phyloP scores from a whole-genome alignment of 2,888 invertebrate genomes.

The Troides aeacus region DNA sequence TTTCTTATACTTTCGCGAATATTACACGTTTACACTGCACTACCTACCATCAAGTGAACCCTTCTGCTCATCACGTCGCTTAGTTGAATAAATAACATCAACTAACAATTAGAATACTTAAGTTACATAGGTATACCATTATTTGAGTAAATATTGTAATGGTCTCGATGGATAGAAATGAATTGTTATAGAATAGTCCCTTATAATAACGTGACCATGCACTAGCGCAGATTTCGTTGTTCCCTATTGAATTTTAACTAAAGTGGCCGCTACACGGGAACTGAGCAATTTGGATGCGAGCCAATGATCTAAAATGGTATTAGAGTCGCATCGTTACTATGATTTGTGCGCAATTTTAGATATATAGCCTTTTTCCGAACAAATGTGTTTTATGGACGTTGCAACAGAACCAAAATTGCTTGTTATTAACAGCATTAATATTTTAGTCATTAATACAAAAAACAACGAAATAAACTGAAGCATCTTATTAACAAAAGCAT shows the following conservation, averaged over 20 bases:
- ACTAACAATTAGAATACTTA: neutral
- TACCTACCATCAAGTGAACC: too few species aligned
- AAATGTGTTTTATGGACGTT: slow-evolving; percentile 8
- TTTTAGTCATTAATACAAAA: too few species aligned
- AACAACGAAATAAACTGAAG: too few species aligned
- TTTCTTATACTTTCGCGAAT: too few species aligned
- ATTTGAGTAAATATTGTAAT: too few species aligned
- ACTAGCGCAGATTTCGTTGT: slow-evolving; percentile 37
- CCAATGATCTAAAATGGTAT: slow-evolving; percentile 28
- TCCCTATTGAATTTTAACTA: slow-evolving; percentile 50
- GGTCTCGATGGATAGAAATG: slow-evolving; percentile 2
- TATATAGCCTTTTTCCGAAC: slow-evolving; percentile 21
- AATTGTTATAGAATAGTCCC: slow-evolving; percentile 30
- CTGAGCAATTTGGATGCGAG: slow-evolving; percentile 35
- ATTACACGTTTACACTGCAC: too few species aligned
- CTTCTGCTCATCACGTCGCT: too few species aligned
- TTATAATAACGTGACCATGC: slow-evolving; percentile 26
- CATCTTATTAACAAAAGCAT: too few species aligned
- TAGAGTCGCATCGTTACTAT: slow-evolving; percentile 26
- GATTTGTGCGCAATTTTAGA: slow-evolving; percentile 21
- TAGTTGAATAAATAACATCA: neutral
- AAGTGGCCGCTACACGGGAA: slow-evolving; percentile 32
- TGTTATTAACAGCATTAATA: neutral
- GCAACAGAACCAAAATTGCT: slow-evolving; percentile 4
- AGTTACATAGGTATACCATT: too few species aligned